Evolutionary conservation across 2,888 invertebrate species (phyloP).

Genomic region (Pilophorus perplexus): DNA sequence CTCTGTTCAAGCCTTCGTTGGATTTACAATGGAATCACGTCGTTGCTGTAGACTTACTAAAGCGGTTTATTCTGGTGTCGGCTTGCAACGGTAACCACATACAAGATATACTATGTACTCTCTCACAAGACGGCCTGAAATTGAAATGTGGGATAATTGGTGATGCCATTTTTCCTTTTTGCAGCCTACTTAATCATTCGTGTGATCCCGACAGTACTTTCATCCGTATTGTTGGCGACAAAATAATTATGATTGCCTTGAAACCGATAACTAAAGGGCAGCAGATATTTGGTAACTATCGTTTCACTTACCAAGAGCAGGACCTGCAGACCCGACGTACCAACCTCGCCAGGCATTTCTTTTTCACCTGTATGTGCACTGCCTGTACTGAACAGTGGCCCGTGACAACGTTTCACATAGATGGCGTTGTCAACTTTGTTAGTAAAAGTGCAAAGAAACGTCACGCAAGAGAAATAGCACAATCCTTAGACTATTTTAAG

Average conservation of each 20-base stretch:
- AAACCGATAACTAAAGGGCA: conserved; percentile 68
- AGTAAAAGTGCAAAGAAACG: no score
- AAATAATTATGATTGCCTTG: conserved; percentile 59
- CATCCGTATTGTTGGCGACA: conserved; percentile 55
- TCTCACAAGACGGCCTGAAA: conserved; percentile 1
- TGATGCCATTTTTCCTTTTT: conserved; percentile 72
- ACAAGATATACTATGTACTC: conserved; percentile 55
- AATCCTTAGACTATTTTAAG: no score
- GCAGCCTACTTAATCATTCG: conserved; percentile 75
- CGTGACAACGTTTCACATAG: no score
- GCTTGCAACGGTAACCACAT: conserved; percentile 84
- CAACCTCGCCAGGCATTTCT: conserved; percentile 69
- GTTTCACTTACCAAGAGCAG: conserved; percentile 70
- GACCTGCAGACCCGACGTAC: conserved; percentile 58
- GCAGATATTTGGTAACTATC: conserved; percentile 77
- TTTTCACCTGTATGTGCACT: conserved; percentile 72
- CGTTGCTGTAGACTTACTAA: conserved; percentile 63
- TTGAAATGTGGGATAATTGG: conserved; percentile 56
- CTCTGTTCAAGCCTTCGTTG: background rate
- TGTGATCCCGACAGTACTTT: conserved; percentile 80
- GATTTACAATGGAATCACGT: conserved; percentile 34
- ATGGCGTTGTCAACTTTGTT: no score
- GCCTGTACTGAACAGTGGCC: conserved; percentile 74
- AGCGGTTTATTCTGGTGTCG: conserved; percentile 75
- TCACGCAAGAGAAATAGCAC: no score